Base-by-base conservation (phyloP, 1,140 invertebrate species). In the Drosophila triauraria region DNA sequence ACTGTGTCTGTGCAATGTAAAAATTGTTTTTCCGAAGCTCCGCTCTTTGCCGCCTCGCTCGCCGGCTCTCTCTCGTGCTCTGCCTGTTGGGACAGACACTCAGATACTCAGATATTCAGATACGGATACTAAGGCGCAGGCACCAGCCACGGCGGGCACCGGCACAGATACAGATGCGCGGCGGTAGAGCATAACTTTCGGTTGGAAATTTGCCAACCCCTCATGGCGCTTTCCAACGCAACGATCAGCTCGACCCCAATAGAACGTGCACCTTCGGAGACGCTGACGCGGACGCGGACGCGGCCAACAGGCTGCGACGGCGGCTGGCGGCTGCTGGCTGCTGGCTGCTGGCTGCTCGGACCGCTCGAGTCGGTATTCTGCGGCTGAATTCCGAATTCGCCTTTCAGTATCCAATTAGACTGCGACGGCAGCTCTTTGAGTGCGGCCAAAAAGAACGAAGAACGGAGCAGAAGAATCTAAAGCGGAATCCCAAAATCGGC, bases 361-460 rank as follows among this genome's bases (percentile, higher is more conserved):
- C 80, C 84, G 80, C 80, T 88, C 84, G 84, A 80, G 71, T 69
- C 83, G 81, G 75, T 81, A 85, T 76, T 63, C 43, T 65, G 63
- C 23, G 75, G 75, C 74, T 78, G 74, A 77, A 78, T 69, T 78
- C 81, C 76, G 81, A 91, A 86, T 91, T 91, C 87, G 83, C 74
- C 74, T 84, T 87, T 88, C 78, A 88, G 88, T 91, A 85, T 91
- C 70, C 83, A 75, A 81, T 91, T 91, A 86, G 88, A 88, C 81
- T 88, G 85, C 87, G 87, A 75, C 77, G 86, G 77, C 68, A 72
- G 82, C 81, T 81, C 75, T 81, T 84, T 83, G 80, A 64, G 62
- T 75, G 77, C 59, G 67, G 47, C 76, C 56, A 69, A 61, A 42
- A 35, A 32, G 30, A 32, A 8, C 30, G 7, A 32, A 20, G 42